phyloP scores from a whole-genome alignment of 1,140 invertebrate genomes.

The Rhyzopertha dominica region DNA sequence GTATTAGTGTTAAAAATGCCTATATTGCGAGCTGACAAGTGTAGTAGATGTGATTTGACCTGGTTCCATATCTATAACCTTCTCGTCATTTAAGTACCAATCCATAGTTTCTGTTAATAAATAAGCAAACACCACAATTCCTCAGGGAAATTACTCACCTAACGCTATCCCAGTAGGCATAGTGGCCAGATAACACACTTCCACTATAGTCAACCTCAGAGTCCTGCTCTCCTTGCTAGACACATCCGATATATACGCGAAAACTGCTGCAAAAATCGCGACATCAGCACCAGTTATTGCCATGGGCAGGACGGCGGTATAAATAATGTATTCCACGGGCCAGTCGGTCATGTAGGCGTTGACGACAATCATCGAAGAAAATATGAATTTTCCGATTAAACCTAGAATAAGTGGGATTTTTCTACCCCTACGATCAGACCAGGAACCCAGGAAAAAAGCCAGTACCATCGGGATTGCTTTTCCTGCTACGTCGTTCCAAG shows the following conservation, averaged over 20 bases:
- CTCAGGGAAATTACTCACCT: no score
- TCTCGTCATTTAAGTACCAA: no score
- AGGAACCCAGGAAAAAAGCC: slow-evolving; percentile 70
- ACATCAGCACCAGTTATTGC: slow-evolving; percentile 67
- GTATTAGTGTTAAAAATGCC: no score
- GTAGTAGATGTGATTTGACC: no score
- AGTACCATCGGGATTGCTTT: slow-evolving; percentile 65
- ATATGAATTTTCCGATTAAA: slow-evolving; percentile 65
- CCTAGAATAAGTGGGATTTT: slow-evolving; percentile 65
- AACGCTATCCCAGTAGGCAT: slow-evolving; percentile 69
- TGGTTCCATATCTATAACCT: no score
- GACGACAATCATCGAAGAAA: slow-evolving; percentile 64
- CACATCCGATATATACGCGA: slow-evolving; percentile 69
- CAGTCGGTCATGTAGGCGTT: slow-evolving; percentile 60
- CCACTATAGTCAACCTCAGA: slow-evolving; percentile 65
- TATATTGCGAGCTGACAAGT: no score
- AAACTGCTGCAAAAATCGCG: slow-evolving; percentile 67
- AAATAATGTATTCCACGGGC: slow-evolving; percentile 69
- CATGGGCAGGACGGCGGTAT: slow-evolving; percentile 65
- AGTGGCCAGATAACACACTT: slow-evolving; percentile 65
- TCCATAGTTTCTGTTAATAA: no score
- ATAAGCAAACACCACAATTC: no score
- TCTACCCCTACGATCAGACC: slow-evolving; percentile 66
- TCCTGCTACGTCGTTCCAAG: slow-evolving; percentile 67
- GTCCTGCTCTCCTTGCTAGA: slow-evolving; percentile 59